phyloP scores from a whole-genome alignment of 2,113 vertebrate genomes.

The human (Homo sapiens) region DNA sequence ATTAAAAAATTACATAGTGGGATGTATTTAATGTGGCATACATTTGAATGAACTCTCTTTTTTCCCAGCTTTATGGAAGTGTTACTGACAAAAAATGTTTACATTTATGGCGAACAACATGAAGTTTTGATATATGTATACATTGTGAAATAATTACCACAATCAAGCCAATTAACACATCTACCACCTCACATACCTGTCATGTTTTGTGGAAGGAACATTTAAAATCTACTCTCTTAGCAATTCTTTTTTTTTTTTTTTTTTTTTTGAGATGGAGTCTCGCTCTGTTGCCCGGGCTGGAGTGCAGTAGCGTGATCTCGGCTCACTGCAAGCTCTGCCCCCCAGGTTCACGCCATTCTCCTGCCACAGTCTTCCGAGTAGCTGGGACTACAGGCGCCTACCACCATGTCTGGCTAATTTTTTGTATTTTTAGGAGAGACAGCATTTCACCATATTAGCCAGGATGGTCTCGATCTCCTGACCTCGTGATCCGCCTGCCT shows the following conservation, averaged over 20 bases:
- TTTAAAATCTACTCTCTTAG: background rate
- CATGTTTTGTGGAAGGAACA: background rate
- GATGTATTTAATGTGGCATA: background rate
- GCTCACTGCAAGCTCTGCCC: no score
- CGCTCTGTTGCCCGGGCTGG: no score
- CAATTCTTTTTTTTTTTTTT: background rate
- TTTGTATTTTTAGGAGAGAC: no score
- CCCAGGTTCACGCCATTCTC: no score
- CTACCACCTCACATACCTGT: background rate
- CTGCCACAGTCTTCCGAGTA: no score
- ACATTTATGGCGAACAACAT: background rate
- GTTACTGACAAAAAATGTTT: background rate
- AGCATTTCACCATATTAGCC: no score
- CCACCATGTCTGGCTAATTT: no score
- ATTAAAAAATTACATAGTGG: background rate
- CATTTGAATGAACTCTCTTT: background rate
- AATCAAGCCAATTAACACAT: background rate
- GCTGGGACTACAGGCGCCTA: no score
- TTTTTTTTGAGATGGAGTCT: no score
- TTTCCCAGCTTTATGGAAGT: background rate
- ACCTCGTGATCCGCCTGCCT: no score
- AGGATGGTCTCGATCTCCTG: no score
- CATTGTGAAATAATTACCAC: background rate
- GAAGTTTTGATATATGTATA: background rate
- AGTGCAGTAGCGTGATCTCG: no score